Evolutionary conservation across 2,888 invertebrate genomes (phyloP).

Genomic region (Heteropelma amictum): DNA sequence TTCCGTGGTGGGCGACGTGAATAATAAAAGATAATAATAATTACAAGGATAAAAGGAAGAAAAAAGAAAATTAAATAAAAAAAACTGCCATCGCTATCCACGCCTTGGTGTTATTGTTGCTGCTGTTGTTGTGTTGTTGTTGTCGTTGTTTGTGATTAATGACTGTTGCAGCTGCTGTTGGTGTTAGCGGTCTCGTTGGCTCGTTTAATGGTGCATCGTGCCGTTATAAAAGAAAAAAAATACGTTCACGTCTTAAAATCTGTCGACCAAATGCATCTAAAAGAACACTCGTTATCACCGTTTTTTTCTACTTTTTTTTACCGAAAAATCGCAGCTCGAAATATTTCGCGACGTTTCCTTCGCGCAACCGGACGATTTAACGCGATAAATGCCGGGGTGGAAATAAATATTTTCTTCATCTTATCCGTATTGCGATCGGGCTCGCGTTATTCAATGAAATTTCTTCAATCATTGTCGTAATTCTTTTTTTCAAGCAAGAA

Average conservation of each 20-base stretch:
- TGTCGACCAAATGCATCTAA: too few relatives aligned
- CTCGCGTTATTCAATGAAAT: too few relatives aligned
- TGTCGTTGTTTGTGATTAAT: slow-evolving; percentile 48
- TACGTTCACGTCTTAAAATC: neutral
- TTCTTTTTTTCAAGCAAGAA: too few relatives aligned
- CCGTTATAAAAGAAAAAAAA: slow-evolving; percentile 14
- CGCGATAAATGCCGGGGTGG: too few relatives aligned
- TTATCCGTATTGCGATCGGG: too few relatives aligned
- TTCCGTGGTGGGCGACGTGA: neutral
- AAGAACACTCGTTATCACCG: too few relatives aligned
- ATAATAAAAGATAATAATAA: slow-evolving; percentile 13
- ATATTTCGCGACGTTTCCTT: too few relatives aligned
- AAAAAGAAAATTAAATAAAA: neutral
- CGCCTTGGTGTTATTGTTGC: slow-evolving; percentile 50
- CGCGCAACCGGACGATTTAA: too few relatives aligned
- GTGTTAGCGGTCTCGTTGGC: slow-evolving; percentile 53
- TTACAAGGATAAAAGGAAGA: neutral
- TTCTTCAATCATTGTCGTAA: too few relatives aligned
- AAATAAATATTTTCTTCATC: too few relatives aligned
- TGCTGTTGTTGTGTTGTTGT: slow-evolving; percentile 51
- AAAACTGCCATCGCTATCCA: slow-evolving; percentile 44
- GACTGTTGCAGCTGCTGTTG: slow-evolving; percentile 53
- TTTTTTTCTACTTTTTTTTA: too few relatives aligned
- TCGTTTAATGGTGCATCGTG: slow-evolving; percentile 52
- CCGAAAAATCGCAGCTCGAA: too few relatives aligned